A percentile compares a stretch with the other conserved stretches of the same genome.
These are phyloP conservation scores for Bilobella aurantiaca DNA, from an alignment of 1,140 invertebrate species.

Conservation along the genomic window DNA sequence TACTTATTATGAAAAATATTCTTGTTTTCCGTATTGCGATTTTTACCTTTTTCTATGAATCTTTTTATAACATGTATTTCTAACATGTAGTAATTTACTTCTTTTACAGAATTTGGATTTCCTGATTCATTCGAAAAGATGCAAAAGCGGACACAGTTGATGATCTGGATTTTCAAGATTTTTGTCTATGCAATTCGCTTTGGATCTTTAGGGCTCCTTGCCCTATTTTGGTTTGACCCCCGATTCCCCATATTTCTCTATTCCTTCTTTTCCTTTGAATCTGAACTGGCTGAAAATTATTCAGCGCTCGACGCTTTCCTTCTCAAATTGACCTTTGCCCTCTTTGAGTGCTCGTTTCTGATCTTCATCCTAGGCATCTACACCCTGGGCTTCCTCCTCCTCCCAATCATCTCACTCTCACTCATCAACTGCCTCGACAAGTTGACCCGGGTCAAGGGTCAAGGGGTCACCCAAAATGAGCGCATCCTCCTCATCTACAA, in stretches of 20 bases:
- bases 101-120: not conserved
- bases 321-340: not conserved
- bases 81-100: too few relatives aligned
- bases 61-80: too few relatives aligned
- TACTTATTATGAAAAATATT: too few relatives aligned
- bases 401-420: not conserved
- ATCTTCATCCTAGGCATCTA: slow-evolving; percentile 1
- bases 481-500: not conserved
- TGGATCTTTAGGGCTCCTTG: not conserved
- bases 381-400: not conserved
- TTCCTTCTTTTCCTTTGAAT: not conserved
- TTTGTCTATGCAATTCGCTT: not conserved
- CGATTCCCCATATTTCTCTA: slow-evolving; percentile 1
- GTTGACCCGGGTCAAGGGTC: not conserved
- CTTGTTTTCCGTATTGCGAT: not conserved
- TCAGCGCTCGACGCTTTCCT: not conserved
- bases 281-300: not conserved
- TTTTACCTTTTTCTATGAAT: too few relatives aligned
- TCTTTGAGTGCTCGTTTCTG: slow-evolving; percentile 1
- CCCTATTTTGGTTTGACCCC: slow-evolving; percentile 2
- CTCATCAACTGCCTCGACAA: not conserved
- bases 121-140: not conserved
- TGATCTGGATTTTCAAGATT: not conserved
- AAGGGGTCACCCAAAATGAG: not conserved
- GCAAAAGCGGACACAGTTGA: not conserved